A percentile compares a stretch with the other conserved stretches of the same genome.
These are phyloP conservation scores for Pogonocherus hispidulus DNA, from an alignment of 2,888 invertebrate species.

Conservation along the genomic window DNA sequence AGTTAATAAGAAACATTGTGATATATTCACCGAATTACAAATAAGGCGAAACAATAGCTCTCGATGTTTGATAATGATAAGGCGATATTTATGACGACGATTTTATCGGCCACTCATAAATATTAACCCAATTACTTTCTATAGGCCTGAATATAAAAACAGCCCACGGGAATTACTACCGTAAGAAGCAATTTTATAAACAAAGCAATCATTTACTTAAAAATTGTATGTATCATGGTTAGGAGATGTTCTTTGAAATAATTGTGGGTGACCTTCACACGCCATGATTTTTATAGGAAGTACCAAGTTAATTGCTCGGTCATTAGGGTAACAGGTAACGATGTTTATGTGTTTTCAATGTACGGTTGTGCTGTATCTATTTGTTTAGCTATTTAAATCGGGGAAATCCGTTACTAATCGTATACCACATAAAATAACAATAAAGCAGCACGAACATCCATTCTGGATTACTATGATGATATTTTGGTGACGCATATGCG, in stretches of 20 bases:
- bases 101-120: no score
- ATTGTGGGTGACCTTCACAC: conserved; percentile 34
- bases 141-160: neutral
- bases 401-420: neutral
- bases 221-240: conserved; percentile 12
- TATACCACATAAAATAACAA: neutral
- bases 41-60: neutral
- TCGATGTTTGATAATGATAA: neutral
- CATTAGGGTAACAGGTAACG: conserved; percentile 31
- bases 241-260: conserved; percentile 21
- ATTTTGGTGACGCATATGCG: no score
- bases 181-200: neutral
- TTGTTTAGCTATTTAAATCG: neutral
- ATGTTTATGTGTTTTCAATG: conserved; percentile 14
- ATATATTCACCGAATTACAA: no score
- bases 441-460: no score
- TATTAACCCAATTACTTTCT: no score
- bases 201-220: neutral
- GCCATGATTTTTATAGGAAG: conserved; percentile 30
- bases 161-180: neutral
- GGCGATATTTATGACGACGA: neutral
- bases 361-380: neutral
- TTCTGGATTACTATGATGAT: no score
- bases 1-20: no score
- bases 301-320: conserved; percentile 26